phyloP scores from a whole-genome alignment of 1,140 invertebrate species.

The Hestina assimilis region DNA sequence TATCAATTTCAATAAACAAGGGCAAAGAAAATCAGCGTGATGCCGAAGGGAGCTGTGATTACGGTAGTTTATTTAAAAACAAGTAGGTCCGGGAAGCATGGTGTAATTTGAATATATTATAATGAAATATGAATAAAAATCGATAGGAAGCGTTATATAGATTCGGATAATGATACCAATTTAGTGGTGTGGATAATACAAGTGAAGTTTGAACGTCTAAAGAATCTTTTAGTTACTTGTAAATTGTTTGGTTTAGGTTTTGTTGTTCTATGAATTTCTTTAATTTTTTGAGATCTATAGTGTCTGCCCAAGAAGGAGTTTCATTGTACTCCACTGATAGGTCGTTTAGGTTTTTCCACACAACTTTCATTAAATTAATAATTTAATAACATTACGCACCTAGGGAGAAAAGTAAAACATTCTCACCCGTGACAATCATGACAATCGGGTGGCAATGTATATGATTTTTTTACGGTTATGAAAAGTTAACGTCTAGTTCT shows the following conservation, averaged over 20 bases:
- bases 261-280: not conserved
- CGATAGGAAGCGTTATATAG: not conserved
- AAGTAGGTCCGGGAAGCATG: conserved; percentile 11
- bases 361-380: no score
- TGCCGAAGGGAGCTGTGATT: conserved; percentile 17
- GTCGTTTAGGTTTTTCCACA: no score
- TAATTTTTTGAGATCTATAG: no score
- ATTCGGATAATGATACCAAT: conserved; percentile 4
- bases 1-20: conserved; percentile 20
- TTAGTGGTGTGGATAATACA: not conserved
- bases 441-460: no score
- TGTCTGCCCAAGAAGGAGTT: no score
- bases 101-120: conserved; percentile 23
- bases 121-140: conserved; percentile 16
- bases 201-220: not conserved
- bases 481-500: no score
- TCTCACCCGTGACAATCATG: no score
- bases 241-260: not conserved
- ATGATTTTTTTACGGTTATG: no score
- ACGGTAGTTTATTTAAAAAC: conserved; percentile 25
- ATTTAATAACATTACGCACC: no score
- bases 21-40: conserved; percentile 22
- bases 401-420: no score
- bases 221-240: not conserved
- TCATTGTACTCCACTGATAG: no score